Percentiles rank a stretch among this genome's conserved stretches.
Conservation (phyloP, 2,797 vertebrate species). For the Uromys caudimaculatus region DNA sequence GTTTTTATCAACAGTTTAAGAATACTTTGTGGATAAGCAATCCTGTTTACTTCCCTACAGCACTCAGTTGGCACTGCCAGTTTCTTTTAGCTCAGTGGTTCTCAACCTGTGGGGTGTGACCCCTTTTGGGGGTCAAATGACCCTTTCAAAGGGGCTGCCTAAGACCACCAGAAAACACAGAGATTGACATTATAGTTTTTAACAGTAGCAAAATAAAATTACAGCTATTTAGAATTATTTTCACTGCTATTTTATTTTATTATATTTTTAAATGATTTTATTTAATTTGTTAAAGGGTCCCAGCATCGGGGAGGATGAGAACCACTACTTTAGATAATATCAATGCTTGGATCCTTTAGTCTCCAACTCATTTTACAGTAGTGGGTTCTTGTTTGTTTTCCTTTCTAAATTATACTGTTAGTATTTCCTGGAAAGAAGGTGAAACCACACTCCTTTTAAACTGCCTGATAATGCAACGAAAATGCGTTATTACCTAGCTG, state of each 20-base stretch:
- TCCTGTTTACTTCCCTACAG: not conserved
- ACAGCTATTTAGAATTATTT: not conserved
- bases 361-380: conserved; percentile 58
- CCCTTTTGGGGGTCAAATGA: not conserved
- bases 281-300: not conserved
- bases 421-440: conserved; percentile 31
- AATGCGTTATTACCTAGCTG: not conserved
- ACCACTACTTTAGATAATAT: not conserved
- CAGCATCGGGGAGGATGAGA: not conserved
- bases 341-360: not conserved
- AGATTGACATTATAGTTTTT: not conserved
- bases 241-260: not conserved
- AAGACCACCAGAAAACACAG: not conserved
- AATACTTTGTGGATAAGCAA: not conserved
- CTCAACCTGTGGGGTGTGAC: not conserved
- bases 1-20: conserved; percentile 24
- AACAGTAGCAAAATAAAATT: not conserved
- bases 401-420: conserved; percentile 17
- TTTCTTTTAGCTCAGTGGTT: not conserved
- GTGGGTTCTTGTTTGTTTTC: not conserved
- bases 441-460: not conserved
- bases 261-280: not conserved
- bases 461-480: conserved; percentile 23
- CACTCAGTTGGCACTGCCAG: conserved; percentile 7
- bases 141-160: not conserved